Percentiles rank a stretch among this genome's conserved stretches.
These are phyloP conservation scores for Tanypteryx hageni DNA, from an alignment of 2,888 invertebrate species.

Conservation along the genomic window DNA sequence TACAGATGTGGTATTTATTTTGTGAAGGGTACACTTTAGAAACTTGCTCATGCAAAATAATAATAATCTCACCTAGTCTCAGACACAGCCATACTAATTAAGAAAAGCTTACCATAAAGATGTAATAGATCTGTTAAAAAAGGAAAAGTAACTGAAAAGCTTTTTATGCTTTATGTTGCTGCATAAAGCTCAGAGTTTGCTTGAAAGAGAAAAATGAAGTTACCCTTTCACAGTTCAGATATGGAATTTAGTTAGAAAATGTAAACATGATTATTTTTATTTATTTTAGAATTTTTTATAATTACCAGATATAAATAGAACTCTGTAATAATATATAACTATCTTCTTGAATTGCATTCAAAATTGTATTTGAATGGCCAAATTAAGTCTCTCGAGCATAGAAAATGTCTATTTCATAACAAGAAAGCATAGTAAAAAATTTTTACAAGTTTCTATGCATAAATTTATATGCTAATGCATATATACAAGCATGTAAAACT, in stretches of 20 bases:
- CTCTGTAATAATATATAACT: conserved; percentile 52
- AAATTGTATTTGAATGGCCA: conserved; percentile 54
- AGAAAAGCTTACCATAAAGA: background rate
- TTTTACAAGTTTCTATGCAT: conserved; percentile 64
- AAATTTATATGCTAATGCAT: conserved; percentile 54
- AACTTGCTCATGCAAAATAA: conserved; percentile 33
- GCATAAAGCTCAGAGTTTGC: conserved; percentile 6
- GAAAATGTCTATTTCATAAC: conserved; percentile 58
- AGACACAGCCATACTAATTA: background rate
- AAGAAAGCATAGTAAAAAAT: conserved; percentile 51
- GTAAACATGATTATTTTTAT: conserved; percentile 46
- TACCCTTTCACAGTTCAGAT: conserved; percentile 14
- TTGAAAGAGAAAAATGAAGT: conserved; percentile 42
- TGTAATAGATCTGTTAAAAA: background rate
- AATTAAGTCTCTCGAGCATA: conserved; percentile 55
- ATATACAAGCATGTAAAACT: conserved; percentile 60
- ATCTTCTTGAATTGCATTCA: conserved; percentile 54
- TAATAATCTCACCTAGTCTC: conserved; percentile 24
- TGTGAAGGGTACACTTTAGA: conserved; percentile 45
- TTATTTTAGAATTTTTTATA: conserved; percentile 52
- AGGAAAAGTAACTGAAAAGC: background rate
- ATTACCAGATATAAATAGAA: conserved; percentile 36
- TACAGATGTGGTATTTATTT: conserved; percentile 60
- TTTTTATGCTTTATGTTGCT: background rate
- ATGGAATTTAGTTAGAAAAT: conserved; percentile 37